Evolutionary conservation across 2,888 invertebrate genomes (phyloP).

Genomic region (Ochlodes sylvanus): DNA sequence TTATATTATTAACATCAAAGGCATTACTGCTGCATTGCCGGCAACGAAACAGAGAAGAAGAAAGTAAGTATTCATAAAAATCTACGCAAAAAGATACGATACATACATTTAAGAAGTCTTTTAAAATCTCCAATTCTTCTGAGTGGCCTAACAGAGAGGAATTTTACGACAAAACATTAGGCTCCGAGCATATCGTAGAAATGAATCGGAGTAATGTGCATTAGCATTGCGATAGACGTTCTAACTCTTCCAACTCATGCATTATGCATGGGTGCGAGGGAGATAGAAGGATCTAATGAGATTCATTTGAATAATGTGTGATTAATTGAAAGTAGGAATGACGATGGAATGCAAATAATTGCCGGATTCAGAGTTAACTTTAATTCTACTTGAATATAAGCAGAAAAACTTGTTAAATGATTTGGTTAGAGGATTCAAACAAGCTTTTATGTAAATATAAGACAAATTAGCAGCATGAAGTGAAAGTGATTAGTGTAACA

Average conservation of each 20-base stretch:
- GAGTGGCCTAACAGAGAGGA: not conserved
- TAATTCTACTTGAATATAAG: not conserved
- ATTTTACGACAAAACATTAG: slow-evolving; percentile 32
- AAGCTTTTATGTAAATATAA: too few relatives aligned
- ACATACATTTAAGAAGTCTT: too few relatives aligned
- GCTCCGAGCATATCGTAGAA: slow-evolving; percentile 8
- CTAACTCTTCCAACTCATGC: slow-evolving; percentile 33
- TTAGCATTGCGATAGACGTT: slow-evolving; percentile 30
- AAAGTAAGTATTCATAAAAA: too few relatives aligned
- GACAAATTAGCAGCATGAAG: too few relatives aligned
- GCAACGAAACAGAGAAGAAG: too few relatives aligned
- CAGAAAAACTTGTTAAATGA: too few relatives aligned
- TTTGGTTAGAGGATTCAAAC: too few relatives aligned
- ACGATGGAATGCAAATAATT: slow-evolving; percentile 23
- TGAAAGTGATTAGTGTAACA: too few relatives aligned
- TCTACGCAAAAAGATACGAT: too few relatives aligned
- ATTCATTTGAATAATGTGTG: slow-evolving; percentile 28
- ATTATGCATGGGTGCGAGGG: slow-evolving; percentile 27
- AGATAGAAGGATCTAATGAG: slow-evolving; percentile 26
- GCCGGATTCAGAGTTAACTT: not conserved
- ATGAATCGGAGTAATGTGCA: slow-evolving; percentile 28
- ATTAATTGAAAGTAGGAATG: slow-evolving; percentile 31
- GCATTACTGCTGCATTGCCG: too few relatives aligned
- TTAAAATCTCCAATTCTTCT: not conserved
- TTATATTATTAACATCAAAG: too few relatives aligned